Base-by-base conservation (phyloP, 2,797 vertebrate species). In the Phataginus tricuspis region DNA sequence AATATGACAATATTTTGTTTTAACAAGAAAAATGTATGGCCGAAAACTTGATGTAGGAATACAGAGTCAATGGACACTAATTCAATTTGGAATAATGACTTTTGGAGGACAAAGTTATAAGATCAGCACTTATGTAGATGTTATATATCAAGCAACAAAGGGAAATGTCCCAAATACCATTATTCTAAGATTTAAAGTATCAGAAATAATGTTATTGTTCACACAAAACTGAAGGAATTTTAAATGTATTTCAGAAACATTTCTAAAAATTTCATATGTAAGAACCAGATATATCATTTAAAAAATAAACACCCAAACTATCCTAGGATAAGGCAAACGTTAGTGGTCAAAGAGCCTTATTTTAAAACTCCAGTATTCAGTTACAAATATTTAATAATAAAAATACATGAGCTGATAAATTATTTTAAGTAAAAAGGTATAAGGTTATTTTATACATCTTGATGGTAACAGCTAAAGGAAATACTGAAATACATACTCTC, bases 341-440 rank as follows among this genome's bases (percentile, higher is more conserved):
- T 86, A 93, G 49, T 78, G 23, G 13, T 53, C n/a, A 27, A 80
- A 72, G 27, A 27, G 21, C 2, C 19, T 51, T 93, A 69, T 55
- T 31, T 89, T 86, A 86, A 82, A 93, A 49, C 74, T 68, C 59
- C 4, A 31, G 14, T 21, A 37, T 75, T 84, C 11, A 57, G 16
- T 53, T 94, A 80, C 25, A 74, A 59, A 16, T 88, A 82, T 71
- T 57, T 95, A 92, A 90, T 86, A 74, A 82, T 74, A 90, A 79
- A 88, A 87, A 68, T 53, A 64, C 64, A 53, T 83, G 64, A 91
- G 45, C n/a, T 42, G 45, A 42, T 79, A 79, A 89, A 12, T 92
- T 5, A 3, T 79, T 90, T 96, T 80, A 84, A 91, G 79, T 86
- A 61, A 59, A 95, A 71, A 84, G 57, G 53, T 78, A 5, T 69